phyloP scores from a whole-genome alignment of 2,888 invertebrate genomes.

The Rosalia funebris region DNA sequence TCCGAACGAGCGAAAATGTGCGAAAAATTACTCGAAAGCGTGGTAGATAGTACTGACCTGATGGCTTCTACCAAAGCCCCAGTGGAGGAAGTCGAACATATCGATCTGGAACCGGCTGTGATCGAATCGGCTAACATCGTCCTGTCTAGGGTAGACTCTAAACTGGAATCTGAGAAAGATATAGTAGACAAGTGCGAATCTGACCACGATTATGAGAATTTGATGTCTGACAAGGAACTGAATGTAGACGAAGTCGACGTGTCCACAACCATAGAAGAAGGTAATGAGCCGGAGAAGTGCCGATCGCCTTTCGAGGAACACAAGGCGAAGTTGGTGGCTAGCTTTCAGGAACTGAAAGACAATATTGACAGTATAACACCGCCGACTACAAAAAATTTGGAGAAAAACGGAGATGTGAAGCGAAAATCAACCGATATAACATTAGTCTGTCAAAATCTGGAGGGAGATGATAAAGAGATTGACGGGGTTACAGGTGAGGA shows the following conservation, averaged over 20 bases:
- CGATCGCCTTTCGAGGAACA: slow-evolving; percentile 56
- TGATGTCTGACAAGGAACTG: slow-evolving; percentile 53
- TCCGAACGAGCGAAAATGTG: slow-evolving; percentile 66
- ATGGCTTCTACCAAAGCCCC: slow-evolving; percentile 47
- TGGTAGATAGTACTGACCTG: slow-evolving; percentile 56
- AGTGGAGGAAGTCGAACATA: slow-evolving; percentile 54
- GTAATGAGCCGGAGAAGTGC: slow-evolving; percentile 40
- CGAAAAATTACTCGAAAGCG: slow-evolving; percentile 64
- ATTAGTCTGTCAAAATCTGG: slow-evolving; percentile 44
- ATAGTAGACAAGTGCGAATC: slow-evolving; percentile 42
- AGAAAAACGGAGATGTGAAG: background rate
- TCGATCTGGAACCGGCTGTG: slow-evolving; percentile 46
- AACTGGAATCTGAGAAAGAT: slow-evolving; percentile 26
- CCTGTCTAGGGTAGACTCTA: slow-evolving; percentile 51
- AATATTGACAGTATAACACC: slow-evolving; percentile 43
- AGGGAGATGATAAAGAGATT: slow-evolving; percentile 29
- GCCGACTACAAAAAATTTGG: slow-evolving; percentile 7
- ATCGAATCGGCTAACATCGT: slow-evolving; percentile 58
- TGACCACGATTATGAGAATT: slow-evolving; percentile 60
- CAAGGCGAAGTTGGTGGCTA: slow-evolving; percentile 57
- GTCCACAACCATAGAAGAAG: slow-evolving; percentile 23
- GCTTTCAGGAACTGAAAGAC: slow-evolving; percentile 57
- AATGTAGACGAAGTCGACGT: slow-evolving; percentile 40
- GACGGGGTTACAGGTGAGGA: slow-evolving; percentile 58
- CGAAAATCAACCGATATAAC: slow-evolving; percentile 16